Evolutionary conservation across 53 echinoderm and acorn worm genomes (phyloP).

Genomic region (Luidia sarsii): DNA sequence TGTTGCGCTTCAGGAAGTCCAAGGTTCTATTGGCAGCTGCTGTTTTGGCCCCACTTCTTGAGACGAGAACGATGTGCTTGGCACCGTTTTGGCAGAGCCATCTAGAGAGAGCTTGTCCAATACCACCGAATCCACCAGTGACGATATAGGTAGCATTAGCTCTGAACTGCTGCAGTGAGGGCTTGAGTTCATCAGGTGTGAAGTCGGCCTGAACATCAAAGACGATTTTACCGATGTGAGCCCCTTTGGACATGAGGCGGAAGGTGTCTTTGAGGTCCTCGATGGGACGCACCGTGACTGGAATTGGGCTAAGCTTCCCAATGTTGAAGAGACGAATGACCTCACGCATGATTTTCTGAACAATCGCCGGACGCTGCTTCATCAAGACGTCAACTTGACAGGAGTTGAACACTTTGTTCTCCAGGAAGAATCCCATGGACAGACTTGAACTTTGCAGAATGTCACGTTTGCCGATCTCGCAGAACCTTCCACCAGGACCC

Average conservation of each 20-base stretch:
- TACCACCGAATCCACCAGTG: constrained; percentile 72
- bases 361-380: constrained; percentile 42
- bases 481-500: constrained; percentile 73
- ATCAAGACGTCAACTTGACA: constrained; percentile 73
- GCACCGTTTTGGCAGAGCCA: constrained; percentile 91
- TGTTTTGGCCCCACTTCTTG: constrained; percentile 45
- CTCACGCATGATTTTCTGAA: constrained; percentile 57
- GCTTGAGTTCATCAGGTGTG: constrained; percentile 59
- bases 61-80: constrained; percentile 74
- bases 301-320: constrained; percentile 66
- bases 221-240: constrained; percentile 59
- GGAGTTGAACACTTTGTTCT: constrained; percentile 71
- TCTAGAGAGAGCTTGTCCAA: constrained; percentile 75
- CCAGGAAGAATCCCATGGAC: constrained; percentile 62
- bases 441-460: constrained; percentile 59
- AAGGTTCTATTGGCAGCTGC: constrained; percentile 64
- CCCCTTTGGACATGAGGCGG: constrained; percentile 49
- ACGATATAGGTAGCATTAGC: constrained; percentile 76
- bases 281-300: constrained; percentile 64
- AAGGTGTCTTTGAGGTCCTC: constrained; percentile 41
- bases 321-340: constrained; percentile 58
- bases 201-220: constrained; percentile 62
- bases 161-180: constrained; percentile 44
- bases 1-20: constrained; percentile 65
- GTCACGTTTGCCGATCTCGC: constrained; percentile 65